These are phyloP conservation scores for Cephus cinctus DNA, from an alignment of 1,140 invertebrate genomes.

Conservation along the genomic window DNA sequence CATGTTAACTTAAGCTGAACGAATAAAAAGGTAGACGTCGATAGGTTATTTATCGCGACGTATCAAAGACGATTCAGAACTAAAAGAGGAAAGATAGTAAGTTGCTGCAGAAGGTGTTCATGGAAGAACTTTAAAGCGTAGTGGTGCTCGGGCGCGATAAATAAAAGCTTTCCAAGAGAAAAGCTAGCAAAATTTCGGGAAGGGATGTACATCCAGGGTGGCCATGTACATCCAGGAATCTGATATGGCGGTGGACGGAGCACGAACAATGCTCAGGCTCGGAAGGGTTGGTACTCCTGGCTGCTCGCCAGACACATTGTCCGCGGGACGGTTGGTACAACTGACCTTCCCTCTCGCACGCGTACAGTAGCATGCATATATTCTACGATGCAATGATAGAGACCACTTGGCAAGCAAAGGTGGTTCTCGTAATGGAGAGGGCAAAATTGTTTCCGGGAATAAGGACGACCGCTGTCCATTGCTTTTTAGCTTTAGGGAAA, in stretches of 20 bases:
- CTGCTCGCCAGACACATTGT: slow-evolving; percentile 21
- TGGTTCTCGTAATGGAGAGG: slow-evolving; percentile 12
- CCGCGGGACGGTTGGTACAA: slow-evolving; percentile 13
- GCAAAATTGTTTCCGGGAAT: slow-evolving; percentile 17
- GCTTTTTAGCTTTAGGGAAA: too few relatives aligned
- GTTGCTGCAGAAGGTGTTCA: too few relatives aligned
- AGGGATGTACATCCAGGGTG: slow-evolving; percentile 14
- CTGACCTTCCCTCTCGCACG: slow-evolving; percentile 17
- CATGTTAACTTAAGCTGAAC: too few relatives aligned
- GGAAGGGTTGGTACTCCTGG: slow-evolving; percentile 15
- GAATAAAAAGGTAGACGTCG: too few relatives aligned
- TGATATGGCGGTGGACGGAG: slow-evolving; percentile 14
- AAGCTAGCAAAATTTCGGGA: slow-evolving; percentile 16
- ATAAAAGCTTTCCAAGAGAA: too few relatives aligned
- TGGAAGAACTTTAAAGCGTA: too few relatives aligned
- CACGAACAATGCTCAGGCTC: slow-evolving; percentile 16
- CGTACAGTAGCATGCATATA: slow-evolving; percentile 13
- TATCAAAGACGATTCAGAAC: too few relatives aligned
- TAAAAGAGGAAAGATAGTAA: too few relatives aligned
- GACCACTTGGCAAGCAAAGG: slow-evolving; percentile 20
- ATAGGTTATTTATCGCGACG: too few relatives aligned
- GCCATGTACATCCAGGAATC: slow-evolving; percentile 16
- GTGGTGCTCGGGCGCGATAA: too few relatives aligned
- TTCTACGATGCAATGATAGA: slow-evolving; percentile 16
- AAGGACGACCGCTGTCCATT: too few relatives aligned